phyloP scores from a whole-genome alignment of 1,140 invertebrate genomes.

The Meteorus sp. region DNA sequence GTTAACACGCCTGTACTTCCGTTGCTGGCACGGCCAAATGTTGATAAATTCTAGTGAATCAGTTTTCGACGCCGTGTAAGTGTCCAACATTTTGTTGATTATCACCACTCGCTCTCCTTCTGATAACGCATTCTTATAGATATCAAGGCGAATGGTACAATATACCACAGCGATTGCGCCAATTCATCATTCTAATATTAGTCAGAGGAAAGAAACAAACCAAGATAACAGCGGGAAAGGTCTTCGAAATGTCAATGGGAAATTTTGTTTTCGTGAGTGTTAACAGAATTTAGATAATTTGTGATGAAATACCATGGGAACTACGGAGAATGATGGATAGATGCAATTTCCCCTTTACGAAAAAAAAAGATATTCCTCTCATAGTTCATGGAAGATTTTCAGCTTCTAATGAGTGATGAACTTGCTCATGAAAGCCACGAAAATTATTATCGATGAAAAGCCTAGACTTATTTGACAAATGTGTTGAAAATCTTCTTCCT shows the following conservation, averaged over 20 bases:
- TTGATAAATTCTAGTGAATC: constrained; percentile 7
- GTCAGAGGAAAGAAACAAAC: background rate
- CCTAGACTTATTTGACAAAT: too few species aligned
- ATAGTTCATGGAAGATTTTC: too few species aligned
- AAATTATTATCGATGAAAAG: too few species aligned
- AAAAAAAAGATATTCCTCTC: too few species aligned
- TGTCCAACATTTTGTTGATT: background rate
- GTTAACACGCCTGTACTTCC: constrained; percentile 8
- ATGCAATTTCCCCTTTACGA: too few species aligned
- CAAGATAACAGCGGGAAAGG: constrained; percentile 6
- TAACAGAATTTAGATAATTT: too few species aligned
- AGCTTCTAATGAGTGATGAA: too few species aligned
- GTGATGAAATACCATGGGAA: too few species aligned
- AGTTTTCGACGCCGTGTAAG: constrained; percentile 13
- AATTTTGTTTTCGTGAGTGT: constrained; percentile 8
- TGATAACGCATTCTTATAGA: background rate
- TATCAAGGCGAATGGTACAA: constrained; percentile 3
- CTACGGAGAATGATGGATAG: too few species aligned
- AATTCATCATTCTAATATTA: background rate
- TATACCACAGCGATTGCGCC: background rate
- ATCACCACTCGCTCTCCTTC: background rate
- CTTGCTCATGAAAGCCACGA: too few species aligned
- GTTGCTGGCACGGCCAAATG: constrained; percentile 21
- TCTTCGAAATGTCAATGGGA: constrained; percentile 15
- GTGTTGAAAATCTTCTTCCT: too few species aligned